Evolutionary conservation across 1,140 invertebrate species (phyloP), one percentile per base, ranked within the genome.

Genomic region (Pogonomyrmex barbatus): DNA sequence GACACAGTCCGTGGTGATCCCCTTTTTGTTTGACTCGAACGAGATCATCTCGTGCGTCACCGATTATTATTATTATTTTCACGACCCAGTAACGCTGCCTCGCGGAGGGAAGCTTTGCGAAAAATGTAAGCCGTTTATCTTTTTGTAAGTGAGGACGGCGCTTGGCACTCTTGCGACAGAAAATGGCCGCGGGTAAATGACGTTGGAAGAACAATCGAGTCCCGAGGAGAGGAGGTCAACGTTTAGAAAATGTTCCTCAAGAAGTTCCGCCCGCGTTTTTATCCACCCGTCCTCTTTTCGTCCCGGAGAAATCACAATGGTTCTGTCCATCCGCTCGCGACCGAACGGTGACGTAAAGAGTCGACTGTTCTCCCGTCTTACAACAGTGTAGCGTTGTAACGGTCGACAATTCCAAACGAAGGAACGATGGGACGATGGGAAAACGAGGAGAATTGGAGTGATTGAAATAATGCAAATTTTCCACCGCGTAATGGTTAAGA

Each of bases 191-290:
- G 58, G 39, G 73, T 47, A 56, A 79, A 88, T 85, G 88, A 54
- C 60, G 77, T 89, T 85, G 58, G 77, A 68, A 58, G 82, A 86
- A 88, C 87, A 88, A 89, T 89, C 82, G 58, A 89, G 54, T 58
- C 73, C 24, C 67, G 63, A 62, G 68, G 65, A 42, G 63, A 78
- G 33, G n/a, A 12, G 78, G 56, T n/a, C 63, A 52, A 88, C 85
- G 50, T 75, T 86, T 75, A 81, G 82, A 68, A 76, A 85, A 79
- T 70, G 73, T 63, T 78, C 76, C 58, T 63, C 62, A 33, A 47
- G 33, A 58, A 47, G 56, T 75, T 24, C 52, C 60, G 58, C 30
- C 45, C 71, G 78, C 33, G 76, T 77, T 86, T 88, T 89, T 86
- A 82, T 71, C 87, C 87, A 10, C n/a, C 60, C n/a, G 47, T 10